Evolutionary conservation across 1,140 invertebrate genomes (phyloP), one percentile per base, ranked within the genome.

Genomic region (Pygmarrhopalites habei): DNA sequence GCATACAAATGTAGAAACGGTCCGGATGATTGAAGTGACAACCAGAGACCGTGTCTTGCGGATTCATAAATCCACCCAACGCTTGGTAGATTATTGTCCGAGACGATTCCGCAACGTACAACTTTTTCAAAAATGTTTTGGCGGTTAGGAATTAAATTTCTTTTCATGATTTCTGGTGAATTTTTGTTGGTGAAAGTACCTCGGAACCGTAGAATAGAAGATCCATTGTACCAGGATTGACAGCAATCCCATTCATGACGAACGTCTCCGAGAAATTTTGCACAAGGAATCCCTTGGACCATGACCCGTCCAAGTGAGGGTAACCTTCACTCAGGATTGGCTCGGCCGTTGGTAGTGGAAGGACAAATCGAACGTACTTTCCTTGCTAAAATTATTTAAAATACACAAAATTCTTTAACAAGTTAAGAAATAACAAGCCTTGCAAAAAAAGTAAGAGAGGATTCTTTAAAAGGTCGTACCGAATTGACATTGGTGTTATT

Each of bases 11-110:
- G 35, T 28, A 62, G 17, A 44, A 44, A 28, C 47, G 47, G 23
- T 62, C 60, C 10, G 60, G 60, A 47, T 62, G 60, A 44, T 62
- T 62, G 51, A 62, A 62, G 32, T 52, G 51, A 29, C 60, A 62
- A 12, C 39, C 60, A 2, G 28, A 35, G 2, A 62, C 47, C 2
- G 25, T 30, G 23, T 32, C 25, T 14, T 39, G 5, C 7, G 28
- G 28, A 52, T 60, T 26, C 4, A n/a, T 15, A 47, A 51, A 39
- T 28, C 56, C 56, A 26, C 29, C 56, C 5, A 58, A 7, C 3
- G 56, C 30, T 23, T 29, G 28, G 52, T 60, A 60, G 4, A 52
- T n/a, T 25, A 32, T 51, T n/a, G 59, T 7, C 2, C 59, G 15
- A 21, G 7, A 25, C 5, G 59, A 29, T 26, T 62, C 60, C 4